phyloP scores from a whole-genome alignment of 2,797 vertebrate genomes.

The Acanthurus tractus region DNA sequence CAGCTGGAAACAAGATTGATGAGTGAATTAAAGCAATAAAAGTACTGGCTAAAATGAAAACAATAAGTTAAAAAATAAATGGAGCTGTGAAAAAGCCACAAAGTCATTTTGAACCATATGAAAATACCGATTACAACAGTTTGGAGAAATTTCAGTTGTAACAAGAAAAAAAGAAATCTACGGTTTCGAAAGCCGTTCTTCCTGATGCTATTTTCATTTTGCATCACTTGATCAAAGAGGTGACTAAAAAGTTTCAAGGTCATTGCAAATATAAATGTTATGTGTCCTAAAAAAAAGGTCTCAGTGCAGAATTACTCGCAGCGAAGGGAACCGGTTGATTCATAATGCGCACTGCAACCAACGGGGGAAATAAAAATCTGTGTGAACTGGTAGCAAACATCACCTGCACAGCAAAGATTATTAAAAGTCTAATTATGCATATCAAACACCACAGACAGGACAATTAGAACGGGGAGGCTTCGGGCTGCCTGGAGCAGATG shows the following conservation, averaged over 20 bases:
- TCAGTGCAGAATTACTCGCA: slow-evolving; percentile 5
- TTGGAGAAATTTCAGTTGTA: not conserved
- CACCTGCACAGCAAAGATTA: slow-evolving; percentile 82
- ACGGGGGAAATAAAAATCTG: slow-evolving; percentile 41
- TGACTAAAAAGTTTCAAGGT: not conserved
- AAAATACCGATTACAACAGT: slow-evolving; percentile 9
- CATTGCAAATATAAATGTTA: not conserved
- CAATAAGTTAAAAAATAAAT: not conserved
- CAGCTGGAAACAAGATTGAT: not conserved
- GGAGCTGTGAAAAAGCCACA: not conserved
- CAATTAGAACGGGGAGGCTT: slow-evolving; percentile 76
- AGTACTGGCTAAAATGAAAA: not conserved
- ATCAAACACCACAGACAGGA: slow-evolving; percentile 82
- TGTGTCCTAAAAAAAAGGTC: not conserved
- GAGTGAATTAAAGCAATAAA: not conserved
- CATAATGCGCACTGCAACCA: slow-evolving; percentile 33
- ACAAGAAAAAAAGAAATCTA: not conserved
- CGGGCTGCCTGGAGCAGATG: slow-evolving; percentile 79
- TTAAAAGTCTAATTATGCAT: slow-evolving; percentile 86
- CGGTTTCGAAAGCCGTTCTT: no score
- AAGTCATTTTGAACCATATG: not conserved
- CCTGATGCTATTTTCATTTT: not conserved
- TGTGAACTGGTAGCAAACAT: slow-evolving; percentile 73
- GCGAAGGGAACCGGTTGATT: slow-evolving; percentile 20
- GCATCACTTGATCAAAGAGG: not conserved